A percentile compares a stretch with the other conserved stretches of the same genome.
Conservation (phyloP, 2,888 invertebrate species). For the Gisinianus flammeolus region DNA sequence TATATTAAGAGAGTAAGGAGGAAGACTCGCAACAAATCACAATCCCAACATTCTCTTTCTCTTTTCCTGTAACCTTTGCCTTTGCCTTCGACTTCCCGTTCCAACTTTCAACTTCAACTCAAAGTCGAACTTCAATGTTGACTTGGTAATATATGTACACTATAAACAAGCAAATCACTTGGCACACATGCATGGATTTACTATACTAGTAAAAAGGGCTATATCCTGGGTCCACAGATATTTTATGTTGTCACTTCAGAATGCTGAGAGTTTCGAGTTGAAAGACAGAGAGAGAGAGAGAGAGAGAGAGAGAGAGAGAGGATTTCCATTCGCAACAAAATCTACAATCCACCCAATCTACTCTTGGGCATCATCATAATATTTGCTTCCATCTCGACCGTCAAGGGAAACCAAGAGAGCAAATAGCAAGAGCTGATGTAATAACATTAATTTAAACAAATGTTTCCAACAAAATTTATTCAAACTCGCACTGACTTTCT, state of each 20-base stretch:
- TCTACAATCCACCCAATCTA: background rate
- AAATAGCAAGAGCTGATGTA: background rate
- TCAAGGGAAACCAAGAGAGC: too few species aligned
- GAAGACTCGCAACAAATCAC: background rate
- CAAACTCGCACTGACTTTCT: background rate
- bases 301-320: background rate
- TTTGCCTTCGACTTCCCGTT: background rate
- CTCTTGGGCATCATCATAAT: too few species aligned
- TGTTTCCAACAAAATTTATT: background rate
- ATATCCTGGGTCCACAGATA: background rate
- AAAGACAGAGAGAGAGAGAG: background rate
- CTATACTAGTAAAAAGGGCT: too few species aligned
- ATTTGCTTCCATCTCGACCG: too few species aligned
- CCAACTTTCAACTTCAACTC: background rate
- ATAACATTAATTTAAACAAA: background rate
- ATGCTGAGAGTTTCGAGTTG: background rate
- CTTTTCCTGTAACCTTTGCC: background rate
- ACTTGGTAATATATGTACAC: background rate
- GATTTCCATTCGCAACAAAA: background rate
- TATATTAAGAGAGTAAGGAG: too few species aligned
- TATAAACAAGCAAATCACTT: too few species aligned
- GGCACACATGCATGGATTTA: too few species aligned
- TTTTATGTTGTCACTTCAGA: background rate
- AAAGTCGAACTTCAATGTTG: background rate
- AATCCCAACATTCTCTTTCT: background rate